phyloP scores from a whole-genome alignment of 2,113 vertebrate species.

The Xiphophorus maculatus region DNA sequence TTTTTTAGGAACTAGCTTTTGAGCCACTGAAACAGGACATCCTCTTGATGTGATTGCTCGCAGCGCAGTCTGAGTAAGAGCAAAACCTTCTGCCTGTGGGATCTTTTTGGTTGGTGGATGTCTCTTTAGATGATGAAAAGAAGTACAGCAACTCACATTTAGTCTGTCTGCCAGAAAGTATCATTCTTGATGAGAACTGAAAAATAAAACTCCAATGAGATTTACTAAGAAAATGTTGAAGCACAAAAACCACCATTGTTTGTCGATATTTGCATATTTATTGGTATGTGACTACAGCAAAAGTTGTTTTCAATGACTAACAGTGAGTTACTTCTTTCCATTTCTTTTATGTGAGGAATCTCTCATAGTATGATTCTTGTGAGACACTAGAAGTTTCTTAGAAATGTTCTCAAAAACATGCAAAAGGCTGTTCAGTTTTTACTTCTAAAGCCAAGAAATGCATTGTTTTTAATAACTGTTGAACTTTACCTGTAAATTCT shows the following conservation, averaged over 20 bases:
- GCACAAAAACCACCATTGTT: not conserved
- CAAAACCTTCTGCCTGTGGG: not conserved
- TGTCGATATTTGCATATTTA: no score
- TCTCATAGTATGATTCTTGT: no score
- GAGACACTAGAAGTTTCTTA: no score
- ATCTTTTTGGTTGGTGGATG: not conserved
- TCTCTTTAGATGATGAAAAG: not conserved
- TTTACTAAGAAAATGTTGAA: not conserved
- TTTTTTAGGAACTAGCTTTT: not conserved
- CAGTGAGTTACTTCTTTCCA: not conserved
- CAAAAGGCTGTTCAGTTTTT: no score
- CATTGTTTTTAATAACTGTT: no score
- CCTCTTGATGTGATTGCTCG: not conserved
- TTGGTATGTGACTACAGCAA: no score
- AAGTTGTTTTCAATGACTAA: not conserved
- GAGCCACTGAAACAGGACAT: not conserved
- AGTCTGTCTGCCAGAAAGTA: not conserved
- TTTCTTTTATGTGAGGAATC: no score
- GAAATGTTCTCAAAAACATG: no score
- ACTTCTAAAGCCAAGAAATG: no score
- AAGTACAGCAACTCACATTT: not conserved
- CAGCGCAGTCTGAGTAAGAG: not conserved
- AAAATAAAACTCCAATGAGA: not conserved
- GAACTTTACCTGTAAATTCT: no score
- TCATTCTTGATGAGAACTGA: not conserved